These are phyloP conservation scores for Tachystola acroxantha DNA, from an alignment of 2,888 invertebrate genomes.

Conservation along the genomic window DNA sequence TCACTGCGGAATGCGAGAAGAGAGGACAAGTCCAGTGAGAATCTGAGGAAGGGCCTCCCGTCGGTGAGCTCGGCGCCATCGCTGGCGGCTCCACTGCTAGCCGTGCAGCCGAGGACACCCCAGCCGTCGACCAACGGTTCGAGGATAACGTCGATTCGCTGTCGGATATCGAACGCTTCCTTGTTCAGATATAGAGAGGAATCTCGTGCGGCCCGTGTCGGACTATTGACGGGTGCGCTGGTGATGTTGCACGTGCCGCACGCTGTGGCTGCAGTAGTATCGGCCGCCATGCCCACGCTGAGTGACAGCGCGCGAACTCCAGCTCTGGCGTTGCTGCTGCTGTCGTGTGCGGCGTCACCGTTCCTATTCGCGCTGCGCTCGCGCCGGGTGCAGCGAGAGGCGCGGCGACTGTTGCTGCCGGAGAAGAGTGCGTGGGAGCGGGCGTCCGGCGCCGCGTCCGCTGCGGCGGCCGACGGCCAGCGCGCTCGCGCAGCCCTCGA, in stretches of 20 bases:
- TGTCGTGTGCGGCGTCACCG: conserved; percentile 83
- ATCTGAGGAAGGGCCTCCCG: conserved; percentile 57
- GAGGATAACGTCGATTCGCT: conserved; percentile 85
- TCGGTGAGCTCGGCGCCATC: conserved; percentile 75
- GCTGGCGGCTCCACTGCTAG: conserved; percentile 56
- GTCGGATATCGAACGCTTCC: conserved; percentile 90
- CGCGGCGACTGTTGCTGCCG: conserved; percentile 54
- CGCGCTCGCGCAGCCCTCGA: conserved; percentile 65
- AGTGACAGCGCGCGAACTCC: conserved; percentile 68
- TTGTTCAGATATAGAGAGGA: conserved; percentile 92
- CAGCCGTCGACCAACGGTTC: conserved; percentile 70
- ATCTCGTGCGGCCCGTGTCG: conserved; percentile 91
- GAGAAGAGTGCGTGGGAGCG: conserved; percentile 74
- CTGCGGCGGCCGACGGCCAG: conserved; percentile 75
- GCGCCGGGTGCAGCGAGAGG: conserved; percentile 78
- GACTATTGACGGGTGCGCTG: conserved; percentile 80
- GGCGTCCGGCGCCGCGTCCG: conserved; percentile 70
- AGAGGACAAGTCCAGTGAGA: conserved; percentile 60
- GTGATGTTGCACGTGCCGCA: conserved; percentile 87
- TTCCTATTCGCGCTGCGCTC: conserved; percentile 88
- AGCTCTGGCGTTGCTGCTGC: conserved; percentile 75
- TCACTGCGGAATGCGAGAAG: conserved; percentile 60
- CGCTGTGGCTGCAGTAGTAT: conserved; percentile 49
- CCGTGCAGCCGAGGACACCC: conserved; percentile 55
- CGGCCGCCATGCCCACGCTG: conserved; percentile 69